Evolutionary conservation across 2,888 invertebrate species (phyloP), one percentile per base, ranked within the genome.

Genomic region (Priocnemis perturbator): DNA sequence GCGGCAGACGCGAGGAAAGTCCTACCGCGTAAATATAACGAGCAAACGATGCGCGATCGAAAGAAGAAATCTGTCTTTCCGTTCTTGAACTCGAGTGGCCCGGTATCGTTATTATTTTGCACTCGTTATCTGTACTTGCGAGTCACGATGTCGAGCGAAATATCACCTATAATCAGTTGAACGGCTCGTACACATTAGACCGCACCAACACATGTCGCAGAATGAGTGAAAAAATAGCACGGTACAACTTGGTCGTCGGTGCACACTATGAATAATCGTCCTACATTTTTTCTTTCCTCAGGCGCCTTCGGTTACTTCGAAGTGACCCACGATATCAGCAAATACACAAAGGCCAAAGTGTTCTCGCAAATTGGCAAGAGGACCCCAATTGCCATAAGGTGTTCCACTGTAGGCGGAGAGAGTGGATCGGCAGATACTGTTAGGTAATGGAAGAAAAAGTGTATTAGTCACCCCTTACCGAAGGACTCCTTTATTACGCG

Each of bases 391-490:
- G 95, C 94, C 14, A 92, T 95, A 9, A 91, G 97, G 72, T 97
- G 95, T 87, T 97, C 96, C 0, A 95, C 95, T 17, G 96, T 96
- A 0, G 95, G 95, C 60, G 97, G 97, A 9, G 97, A 98, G 90
- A 93, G 93, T 81, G 98, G 98, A 0, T 97, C 97, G 3, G 95
- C 97, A 23, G 98, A 97, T 87, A 96, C 97, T 11, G 95, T 93
- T 0, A 87, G 88, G 89, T 89, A 85, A 87, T 37, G 11, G 37
- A 68, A 67, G 1, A 17, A 2, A 55, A 19, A 26, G 1, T 2
- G 3, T 23, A 21, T 9, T 55, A n/a, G n/a, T n/a, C n/a, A n/a
- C n/a, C n/a, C n/a, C n/a, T n/a, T n/a, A n/a, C n/a, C n/a, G n/a
- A n/a, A n/a, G n/a, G n/a, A n/a, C n/a, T n/a, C n/a, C n/a, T n/a